Base-by-base conservation (phyloP, 2,888 invertebrate species). In the Hypomecis atomaria region DNA sequence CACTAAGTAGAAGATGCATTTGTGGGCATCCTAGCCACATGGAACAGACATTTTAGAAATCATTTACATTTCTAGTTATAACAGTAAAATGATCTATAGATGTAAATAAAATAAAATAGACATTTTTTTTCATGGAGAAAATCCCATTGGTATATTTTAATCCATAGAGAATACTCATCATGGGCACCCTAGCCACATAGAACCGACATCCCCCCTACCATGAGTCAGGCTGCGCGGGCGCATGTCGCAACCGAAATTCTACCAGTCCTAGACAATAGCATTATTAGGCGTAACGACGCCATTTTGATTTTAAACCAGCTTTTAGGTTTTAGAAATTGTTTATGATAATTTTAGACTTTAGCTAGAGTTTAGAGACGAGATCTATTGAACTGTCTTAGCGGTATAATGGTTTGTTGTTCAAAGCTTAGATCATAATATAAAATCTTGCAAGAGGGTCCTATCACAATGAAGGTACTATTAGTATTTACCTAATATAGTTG, bases 181-280 rank as follows among this genome's bases (percentile, higher is more conserved):
- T 60, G 59, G 65, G 13, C 8, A 48, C 49, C 37, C 69, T 68
- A 67, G 65, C 73, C 75, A 70, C 67, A 66, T 59, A 60, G 60
- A 47, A 38, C 49, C 5, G 36, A 36, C 44, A 50, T 55, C 71
- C 69, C 70, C 73, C 69, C 75, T 76, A 69, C 64, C 72, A 73
- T 90, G 90, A 91, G 79, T 90, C 90, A 78, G 63, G 40, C 52
- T 75, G 87, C 88, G 89, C 87, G 81, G 84, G 89, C 89, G 88
- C 86, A 83, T 92, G 87, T 91, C 84, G 89, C 88, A 92, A 92
- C 92, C 92, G 79, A 92, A 92, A 92, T 92, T 92, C 92, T 92
- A 92, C 92, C 78, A 83, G 91, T 92, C 87, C 81, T 77, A 92
- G 88, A 92, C 92, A 92, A 92, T 92, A 85, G 90, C 86, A 85